Percentiles rank a stretch among this genome's conserved stretches.
phyloP scores from a whole-genome alignment of 2,797 vertebrate species.

The Sus cebifrons region DNA sequence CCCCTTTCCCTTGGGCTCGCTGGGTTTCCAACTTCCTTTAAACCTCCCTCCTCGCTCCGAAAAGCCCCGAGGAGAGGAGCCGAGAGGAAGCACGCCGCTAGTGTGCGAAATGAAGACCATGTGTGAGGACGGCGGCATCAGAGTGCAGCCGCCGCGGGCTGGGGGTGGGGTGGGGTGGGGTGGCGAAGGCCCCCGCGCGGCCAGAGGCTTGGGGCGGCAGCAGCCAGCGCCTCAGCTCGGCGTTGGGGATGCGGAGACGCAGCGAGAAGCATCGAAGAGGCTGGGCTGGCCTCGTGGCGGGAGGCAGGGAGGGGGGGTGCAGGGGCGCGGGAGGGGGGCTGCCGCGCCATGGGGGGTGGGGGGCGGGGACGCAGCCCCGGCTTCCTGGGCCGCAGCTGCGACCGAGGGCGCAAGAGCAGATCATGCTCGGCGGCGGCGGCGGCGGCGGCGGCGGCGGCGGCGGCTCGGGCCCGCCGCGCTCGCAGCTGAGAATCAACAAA shows the following conservation, averaged over 20 bases:
- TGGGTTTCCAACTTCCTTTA: slow-evolving; percentile 89
- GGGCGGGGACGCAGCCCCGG: slow-evolving; percentile 76
- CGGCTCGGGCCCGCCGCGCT: slow-evolving; percentile 79
- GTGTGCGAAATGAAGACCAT: slow-evolving; percentile 91
- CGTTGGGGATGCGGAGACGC: slow-evolving; percentile 61
- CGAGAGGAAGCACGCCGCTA: slow-evolving; percentile 90
- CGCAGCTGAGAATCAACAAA: slow-evolving; percentile 84
- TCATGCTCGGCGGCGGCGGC: slow-evolving; percentile 75
- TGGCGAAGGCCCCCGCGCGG: slow-evolving; percentile 60
- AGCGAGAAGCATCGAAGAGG: slow-evolving; percentile 28
- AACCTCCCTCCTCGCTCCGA: slow-evolving; percentile 84
- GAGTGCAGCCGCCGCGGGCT: slow-evolving; percentile 84
- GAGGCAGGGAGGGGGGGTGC: slow-evolving; percentile 13
- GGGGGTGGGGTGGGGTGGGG: slow-evolving; percentile 64
- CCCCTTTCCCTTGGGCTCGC: slow-evolving; percentile 82
- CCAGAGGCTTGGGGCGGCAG: slow-evolving; percentile 45
- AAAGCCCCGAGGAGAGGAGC: slow-evolving; percentile 89
- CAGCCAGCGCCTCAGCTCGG: slow-evolving; percentile 63
- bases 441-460: slow-evolving; percentile 20
- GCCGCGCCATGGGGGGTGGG: slow-evolving; percentile 73
- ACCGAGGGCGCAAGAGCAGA: slow-evolving; percentile 87
- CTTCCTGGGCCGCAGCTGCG: slow-evolving; percentile 83
- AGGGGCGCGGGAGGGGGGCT: not conserved
- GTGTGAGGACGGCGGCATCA: slow-evolving; percentile 89
- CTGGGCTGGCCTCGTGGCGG: slow-evolving; percentile 67